Base-by-base conservation (phyloP, 2,797 vertebrate genomes). In the Euphonia xanthogaster region DNA sequence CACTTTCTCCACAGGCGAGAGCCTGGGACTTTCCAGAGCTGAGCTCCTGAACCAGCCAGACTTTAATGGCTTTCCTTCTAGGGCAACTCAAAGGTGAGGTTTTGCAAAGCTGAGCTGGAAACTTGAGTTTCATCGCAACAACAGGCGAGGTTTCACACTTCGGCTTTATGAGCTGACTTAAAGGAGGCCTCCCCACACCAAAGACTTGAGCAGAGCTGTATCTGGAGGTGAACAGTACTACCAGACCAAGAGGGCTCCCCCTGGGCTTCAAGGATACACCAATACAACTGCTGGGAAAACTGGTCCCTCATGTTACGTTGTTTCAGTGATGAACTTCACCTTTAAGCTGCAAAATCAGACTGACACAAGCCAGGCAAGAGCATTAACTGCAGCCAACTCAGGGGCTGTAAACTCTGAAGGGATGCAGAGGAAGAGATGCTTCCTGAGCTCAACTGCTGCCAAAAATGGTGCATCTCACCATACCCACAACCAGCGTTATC, bases 401-500 rank as follows among this genome's bases (percentile, higher is more conserved):
- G 13, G 12, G 42, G 35, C 77, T 65, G 35, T 23, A 25, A 79
- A 47, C 63, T 76, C 78, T 24, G 63, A 87, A 68, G 39, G 50
- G 50, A 84, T 16, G 35, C 1, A 54, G 55, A 96, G 85, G 81
- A 95, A 94, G 71, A 95, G n/a, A 61, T 6, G 25, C 55, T 95
- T 95, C 96, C 87, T 79, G 93, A 90, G 87, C 72, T 78, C 71
- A 42, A 50, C 39, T 57, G 44, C 54, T 60, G 85, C 72, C 90
- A 95, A 76, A 75, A 13, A 0, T 8, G 0, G 62, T 25, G 1
- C 31, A 54, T 58, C 47, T 70, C 31, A 0, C 44, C 0, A 0
- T 30, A 42, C 62, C 84, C 71, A 1, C 93, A 76, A 50, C 39
- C 78, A 50, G 44, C 0, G 2, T 1, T 45, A 80, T 66, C 73